Evolutionary conservation across 2,888 invertebrate species (phyloP).

Genomic region (Apodemia hepburni): DNA sequence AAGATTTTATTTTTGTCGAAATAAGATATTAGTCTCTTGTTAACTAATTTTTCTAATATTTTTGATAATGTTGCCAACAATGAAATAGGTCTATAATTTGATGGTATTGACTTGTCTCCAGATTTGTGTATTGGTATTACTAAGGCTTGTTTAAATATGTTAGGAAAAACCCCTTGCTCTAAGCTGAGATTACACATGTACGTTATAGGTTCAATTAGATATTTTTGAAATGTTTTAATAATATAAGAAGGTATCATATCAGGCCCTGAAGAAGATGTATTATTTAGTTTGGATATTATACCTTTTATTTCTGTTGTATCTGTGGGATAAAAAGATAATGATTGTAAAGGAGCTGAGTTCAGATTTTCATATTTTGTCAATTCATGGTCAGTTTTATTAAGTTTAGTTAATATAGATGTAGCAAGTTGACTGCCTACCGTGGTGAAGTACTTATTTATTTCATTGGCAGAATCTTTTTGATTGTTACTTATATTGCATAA

Average conservation of each 20-base stretch:
- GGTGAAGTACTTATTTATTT: background rate
- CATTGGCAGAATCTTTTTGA: background rate
- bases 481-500: background rate
- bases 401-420: no score
- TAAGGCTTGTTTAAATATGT: slow-evolving; percentile 20
- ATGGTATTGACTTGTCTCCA: slow-evolving; percentile 4
- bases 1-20: slow-evolving; percentile 20
- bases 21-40: slow-evolving; percentile 18
- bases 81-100: slow-evolving; percentile 25
- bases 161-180: slow-evolving; percentile 22
- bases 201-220: slow-evolving; percentile 19
- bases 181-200: slow-evolving; percentile 24
- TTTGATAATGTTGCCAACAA: slow-evolving; percentile 22
- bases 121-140: background rate
- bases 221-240: slow-evolving; percentile 15
- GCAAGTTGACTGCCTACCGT: no score
- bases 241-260: slow-evolving; percentile 22
- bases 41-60: slow-evolving; percentile 27
- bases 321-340: background rate
- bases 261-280: slow-evolving; percentile 19
- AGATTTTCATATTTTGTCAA: background rate
- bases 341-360: background rate
- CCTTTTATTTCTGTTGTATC: background rate
- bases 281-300: background rate
- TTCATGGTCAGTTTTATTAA: no score